Percentiles rank a stretch among this genome's conserved stretches.
Conservation (phyloP, 2,113 vertebrate genomes). For the Callipepla squamata region DNA sequence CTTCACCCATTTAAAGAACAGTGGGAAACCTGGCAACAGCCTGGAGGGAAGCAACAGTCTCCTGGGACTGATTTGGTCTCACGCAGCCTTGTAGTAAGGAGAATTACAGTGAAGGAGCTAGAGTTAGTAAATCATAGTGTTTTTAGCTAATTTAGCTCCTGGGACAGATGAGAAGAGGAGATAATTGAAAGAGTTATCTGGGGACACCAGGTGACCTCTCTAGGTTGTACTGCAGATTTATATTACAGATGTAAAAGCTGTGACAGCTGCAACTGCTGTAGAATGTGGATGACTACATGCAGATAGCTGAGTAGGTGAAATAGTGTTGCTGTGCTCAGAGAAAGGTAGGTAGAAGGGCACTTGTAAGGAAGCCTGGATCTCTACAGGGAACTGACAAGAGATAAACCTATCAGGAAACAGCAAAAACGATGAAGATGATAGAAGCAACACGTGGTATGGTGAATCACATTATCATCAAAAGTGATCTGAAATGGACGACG, state of each 20-base stretch:
- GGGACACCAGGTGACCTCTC: not conserved
- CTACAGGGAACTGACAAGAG: accelerated
- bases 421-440: not conserved
- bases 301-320: not conserved
- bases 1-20: not conserved
- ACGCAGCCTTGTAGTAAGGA: not conserved
- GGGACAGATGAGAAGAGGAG: not conserved
- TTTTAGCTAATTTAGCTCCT: not conserved
- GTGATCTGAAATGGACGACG: not conserved
- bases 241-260: not conserved
- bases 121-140: not conserved
- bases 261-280: not conserved
- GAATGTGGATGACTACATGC: not conserved
- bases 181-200: not conserved
- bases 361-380: not conserved
- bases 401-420: not conserved
- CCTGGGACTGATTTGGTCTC: not conserved
- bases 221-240: not conserved
- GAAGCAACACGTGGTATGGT: not conserved
- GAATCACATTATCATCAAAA: not conserved
- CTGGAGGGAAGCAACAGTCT: not conserved
- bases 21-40: not conserved
- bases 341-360: not conserved
- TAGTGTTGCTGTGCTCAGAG: not conserved
- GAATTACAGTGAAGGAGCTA: not conserved